These are phyloP conservation scores for Lithobates pipiens DNA, from an alignment of 2,797 vertebrate genomes.

Conservation along the genomic window DNA sequence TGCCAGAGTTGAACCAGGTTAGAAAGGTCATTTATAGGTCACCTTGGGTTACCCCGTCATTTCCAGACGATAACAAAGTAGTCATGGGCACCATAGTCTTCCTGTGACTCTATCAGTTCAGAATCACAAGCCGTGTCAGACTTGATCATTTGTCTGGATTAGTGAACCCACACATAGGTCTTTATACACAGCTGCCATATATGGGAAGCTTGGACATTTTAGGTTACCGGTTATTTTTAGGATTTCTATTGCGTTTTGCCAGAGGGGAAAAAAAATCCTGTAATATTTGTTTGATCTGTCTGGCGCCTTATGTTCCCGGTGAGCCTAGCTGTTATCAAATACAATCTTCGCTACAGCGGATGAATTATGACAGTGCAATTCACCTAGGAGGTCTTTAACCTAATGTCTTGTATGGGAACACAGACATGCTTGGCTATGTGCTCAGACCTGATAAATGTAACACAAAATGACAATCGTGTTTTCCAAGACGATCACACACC, in stretches of 20 bases:
- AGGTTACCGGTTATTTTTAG: not conserved
- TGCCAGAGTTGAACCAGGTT: too few relatives aligned
- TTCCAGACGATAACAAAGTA: not conserved
- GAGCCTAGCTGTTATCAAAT: constrained; percentile 5
- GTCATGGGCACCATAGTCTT: not conserved
- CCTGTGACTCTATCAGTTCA: not conserved
- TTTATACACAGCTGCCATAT: not conserved
- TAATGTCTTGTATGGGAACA: not conserved
- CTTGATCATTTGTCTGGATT: not conserved
- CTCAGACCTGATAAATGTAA: not conserved
- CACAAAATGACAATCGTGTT: not conserved
- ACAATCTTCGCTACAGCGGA: not conserved
- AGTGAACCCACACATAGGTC: not conserved
- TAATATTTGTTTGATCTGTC: not conserved
- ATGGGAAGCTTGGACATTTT: not conserved
- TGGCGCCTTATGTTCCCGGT: not conserved
- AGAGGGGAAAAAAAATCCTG: not conserved
- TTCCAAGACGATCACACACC: not conserved
- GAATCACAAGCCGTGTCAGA: not conserved
- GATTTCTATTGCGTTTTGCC: not conserved
- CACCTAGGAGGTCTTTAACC: not conserved
- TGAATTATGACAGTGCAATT: constrained; percentile 19
- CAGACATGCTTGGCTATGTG: not conserved
- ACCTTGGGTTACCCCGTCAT: not conserved
- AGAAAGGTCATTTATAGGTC: not conserved